Percentiles rank a stretch among this genome's conserved stretches.
Conservation (phyloP, 2,888 invertebrate genomes). For the Tholera decimalis region DNA sequence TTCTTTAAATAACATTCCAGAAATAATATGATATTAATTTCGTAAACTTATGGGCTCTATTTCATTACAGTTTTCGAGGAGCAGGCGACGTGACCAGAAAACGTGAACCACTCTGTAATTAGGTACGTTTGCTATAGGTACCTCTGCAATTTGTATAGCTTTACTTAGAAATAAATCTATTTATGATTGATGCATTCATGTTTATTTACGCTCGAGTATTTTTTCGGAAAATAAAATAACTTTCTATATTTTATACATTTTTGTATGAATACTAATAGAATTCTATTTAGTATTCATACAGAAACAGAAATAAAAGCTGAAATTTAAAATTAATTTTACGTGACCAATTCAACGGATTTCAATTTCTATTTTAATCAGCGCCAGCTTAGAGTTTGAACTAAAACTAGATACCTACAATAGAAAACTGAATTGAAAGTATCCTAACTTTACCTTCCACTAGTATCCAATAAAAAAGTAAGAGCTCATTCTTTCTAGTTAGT, state of each 20-base stretch:
- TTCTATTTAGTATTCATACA: background rate
- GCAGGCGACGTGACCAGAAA: conserved; percentile 71
- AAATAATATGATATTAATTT: conserved; percentile 65
- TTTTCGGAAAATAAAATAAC: background rate
- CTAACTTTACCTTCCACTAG: background rate
- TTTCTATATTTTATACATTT: background rate
- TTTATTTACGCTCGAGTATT: conserved; percentile 1
- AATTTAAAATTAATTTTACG: background rate
- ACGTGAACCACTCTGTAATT: conserved; percentile 59
- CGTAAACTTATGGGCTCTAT: conserved; percentile 68
- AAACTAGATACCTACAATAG: background rate
- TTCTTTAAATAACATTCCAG: conserved; percentile 7
- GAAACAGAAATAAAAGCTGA: background rate
- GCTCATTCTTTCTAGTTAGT: conserved; percentile 8
- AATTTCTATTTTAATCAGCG: background rate
- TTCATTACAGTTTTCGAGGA: conserved; percentile 63
- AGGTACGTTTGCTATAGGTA: conserved; percentile 48
- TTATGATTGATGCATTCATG: conserved; percentile 11
- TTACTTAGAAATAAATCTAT: conserved; percentile 30
- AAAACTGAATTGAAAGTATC: conserved; percentile 9
- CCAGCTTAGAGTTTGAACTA: background rate
- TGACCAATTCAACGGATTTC: background rate
- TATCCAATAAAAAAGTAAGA: conserved; percentile 14
- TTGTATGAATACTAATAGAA: background rate
- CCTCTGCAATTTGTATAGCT: conserved; percentile 35